A percentile compares a stretch with the other conserved stretches of the same genome.
Evolutionary conservation across 2,113 vertebrate genomes (phyloP).

Genomic region (Hepsetus odoe): DNA sequence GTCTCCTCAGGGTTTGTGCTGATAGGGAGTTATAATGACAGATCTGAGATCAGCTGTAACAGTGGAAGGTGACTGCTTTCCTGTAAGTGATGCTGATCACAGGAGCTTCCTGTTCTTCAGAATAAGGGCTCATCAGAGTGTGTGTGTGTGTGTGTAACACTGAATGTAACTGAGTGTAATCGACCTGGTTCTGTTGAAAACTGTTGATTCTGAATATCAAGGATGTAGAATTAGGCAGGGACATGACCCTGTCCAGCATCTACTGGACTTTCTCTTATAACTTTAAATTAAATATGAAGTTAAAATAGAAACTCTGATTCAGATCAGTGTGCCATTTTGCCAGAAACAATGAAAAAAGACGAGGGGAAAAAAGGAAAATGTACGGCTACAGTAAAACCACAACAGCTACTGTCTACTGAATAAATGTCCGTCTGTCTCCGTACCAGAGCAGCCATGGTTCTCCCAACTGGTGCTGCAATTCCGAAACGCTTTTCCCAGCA

Average conservation of each 20-base stretch:
- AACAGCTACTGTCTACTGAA: background rate
- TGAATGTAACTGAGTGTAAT: slow-evolving; percentile 11
- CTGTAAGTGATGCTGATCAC: background rate
- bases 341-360: background rate
- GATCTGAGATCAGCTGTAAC: background rate
- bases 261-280: too few species aligned
- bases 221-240: too few species aligned
- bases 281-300: too few species aligned
- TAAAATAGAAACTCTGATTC: too few species aligned
- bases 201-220: too few species aligned
- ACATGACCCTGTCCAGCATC: too few species aligned
- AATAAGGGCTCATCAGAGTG: background rate
- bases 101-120: background rate
- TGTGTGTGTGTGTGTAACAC: slow-evolving; percentile 16
- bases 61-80: background rate
- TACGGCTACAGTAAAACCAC: slow-evolving; percentile 10
- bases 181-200: background rate
- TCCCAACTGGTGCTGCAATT: slow-evolving; percentile 35
- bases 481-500: slow-evolving; percentile 45
- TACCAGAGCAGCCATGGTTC: slow-evolving; percentile 38
- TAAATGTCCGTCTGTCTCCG: slow-evolving; percentile 9
- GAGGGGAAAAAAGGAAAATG: background rate
- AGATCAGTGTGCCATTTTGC: too few species aligned
- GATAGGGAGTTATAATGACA: background rate
- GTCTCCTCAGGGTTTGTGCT: background rate